phyloP scores from a whole-genome alignment of 1,140 invertebrate genomes.

The Physella acuta region DNA sequence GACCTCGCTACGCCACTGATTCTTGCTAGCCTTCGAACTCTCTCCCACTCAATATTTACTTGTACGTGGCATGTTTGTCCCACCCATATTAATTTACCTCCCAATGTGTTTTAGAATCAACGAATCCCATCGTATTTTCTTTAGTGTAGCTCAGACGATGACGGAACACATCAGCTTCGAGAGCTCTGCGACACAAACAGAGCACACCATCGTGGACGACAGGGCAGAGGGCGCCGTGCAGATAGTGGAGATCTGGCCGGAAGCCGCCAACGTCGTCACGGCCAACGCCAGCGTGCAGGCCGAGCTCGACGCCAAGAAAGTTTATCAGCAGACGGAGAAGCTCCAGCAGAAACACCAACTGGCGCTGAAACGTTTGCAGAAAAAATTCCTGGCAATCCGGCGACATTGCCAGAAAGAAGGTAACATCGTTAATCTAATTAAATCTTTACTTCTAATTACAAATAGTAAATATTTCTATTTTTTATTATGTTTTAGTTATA shows the following conservation, averaged over 20 bases:
- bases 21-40: no score
- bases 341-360: slow-evolving; percentile 10
- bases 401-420: slow-evolving; percentile 17
- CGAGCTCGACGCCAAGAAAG: slow-evolving; percentile 15
- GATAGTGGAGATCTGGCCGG: not conserved
- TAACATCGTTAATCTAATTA: no score
- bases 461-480: no score
- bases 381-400: slow-evolving; percentile 20
- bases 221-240: not conserved
- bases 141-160: slow-evolving; percentile 17
- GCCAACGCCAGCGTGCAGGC: slow-evolving; percentile 17
- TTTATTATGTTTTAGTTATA: no score
- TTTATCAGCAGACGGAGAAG: slow-evolving; percentile 14
- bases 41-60: no score
- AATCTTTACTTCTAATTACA: no score
- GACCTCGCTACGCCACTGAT: no score
- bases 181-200: slow-evolving; percentile 6
- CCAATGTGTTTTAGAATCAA: no score
- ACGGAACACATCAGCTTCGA: not conserved
- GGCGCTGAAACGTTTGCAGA: slow-evolving; percentile 3
- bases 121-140: not conserved
- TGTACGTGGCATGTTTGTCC: no score
- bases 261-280: not conserved
- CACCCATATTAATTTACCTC: no score
- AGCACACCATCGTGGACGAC: not conserved